Percentiles rank a stretch among this genome's conserved stretches.
These are phyloP conservation scores for Mallotus villosus DNA, from an alignment of 2,797 vertebrate species.

Conservation along the genomic window DNA sequence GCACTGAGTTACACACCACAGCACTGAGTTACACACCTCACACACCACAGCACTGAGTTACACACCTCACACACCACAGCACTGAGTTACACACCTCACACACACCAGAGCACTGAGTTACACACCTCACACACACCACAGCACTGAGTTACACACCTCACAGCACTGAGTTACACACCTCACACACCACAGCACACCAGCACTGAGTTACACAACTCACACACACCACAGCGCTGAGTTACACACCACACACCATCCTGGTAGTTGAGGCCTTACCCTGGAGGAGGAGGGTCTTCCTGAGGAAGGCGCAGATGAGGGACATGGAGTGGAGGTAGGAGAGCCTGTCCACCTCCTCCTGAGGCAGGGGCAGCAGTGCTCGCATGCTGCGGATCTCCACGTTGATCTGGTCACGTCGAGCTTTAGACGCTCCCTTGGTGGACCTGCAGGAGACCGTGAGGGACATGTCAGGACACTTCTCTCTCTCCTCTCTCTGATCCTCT, in stretches of 20 bases:
- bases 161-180: too few species aligned
- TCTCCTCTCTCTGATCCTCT: not conserved
- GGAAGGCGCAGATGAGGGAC: conserved; percentile 79
- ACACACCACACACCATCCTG: too few species aligned
- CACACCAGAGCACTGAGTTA: too few species aligned
- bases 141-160: too few species aligned
- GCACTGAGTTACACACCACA: too few species aligned
- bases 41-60: not conserved
- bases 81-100: too few species aligned
- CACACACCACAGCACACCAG: too few species aligned
- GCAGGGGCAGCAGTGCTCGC: conserved; percentile 80
- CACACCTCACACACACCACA: too few species aligned
- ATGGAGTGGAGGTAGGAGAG: conserved; percentile 89
- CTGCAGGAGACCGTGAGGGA: conserved; percentile 71
- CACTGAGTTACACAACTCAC: too few species aligned
- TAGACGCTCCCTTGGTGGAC: conserved; percentile 89
- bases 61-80: not conserved
- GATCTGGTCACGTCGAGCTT: conserved; percentile 85
- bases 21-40: not conserved
- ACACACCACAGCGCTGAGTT: not conserved
- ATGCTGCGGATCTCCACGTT: conserved; percentile 82
- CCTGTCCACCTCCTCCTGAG: conserved; percentile 72
- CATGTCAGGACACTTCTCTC: not conserved
- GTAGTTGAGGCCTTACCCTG: too few species aligned
- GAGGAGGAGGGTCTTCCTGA: conserved; percentile 68